These are phyloP conservation scores for Conchocele bisecta DNA, from an alignment of 2,888 invertebrate genomes.

Conservation along the genomic window DNA sequence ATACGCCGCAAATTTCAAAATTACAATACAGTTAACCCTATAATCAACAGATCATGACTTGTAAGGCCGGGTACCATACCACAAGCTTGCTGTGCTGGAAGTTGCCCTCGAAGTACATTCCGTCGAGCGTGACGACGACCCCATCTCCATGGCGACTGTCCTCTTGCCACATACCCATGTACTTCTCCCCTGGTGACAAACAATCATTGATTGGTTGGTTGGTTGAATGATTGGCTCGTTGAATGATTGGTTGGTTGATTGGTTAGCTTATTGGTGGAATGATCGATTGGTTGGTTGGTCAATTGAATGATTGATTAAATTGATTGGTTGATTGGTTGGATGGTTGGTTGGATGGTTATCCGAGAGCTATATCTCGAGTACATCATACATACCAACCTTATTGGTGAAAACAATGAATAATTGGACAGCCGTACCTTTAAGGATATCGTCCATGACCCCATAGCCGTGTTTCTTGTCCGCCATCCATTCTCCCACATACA, in stretches of 20 bases:
- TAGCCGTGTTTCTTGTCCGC: constrained; percentile 91
- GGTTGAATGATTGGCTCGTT: background rate
- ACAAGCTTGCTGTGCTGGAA: constrained; percentile 91
- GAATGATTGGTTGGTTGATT: no score
- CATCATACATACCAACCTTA: background rate
- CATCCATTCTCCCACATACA: constrained; percentile 96
- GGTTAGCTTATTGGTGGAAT: no score
- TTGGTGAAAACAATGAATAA: background rate
- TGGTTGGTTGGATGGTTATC: no score
- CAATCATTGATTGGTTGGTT: background rate
- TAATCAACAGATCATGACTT: no score
- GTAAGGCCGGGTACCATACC: constrained; percentile 85
- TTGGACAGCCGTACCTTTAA: constrained; percentile 85
- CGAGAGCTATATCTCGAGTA: background rate
- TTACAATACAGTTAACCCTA: no score
- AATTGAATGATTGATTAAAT: no score
- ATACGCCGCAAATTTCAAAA: no score
- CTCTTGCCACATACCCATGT: constrained; percentile 94
- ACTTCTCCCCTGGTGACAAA: constrained; percentile 88
- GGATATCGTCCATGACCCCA: constrained; percentile 93
- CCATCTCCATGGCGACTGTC: constrained; percentile 93
- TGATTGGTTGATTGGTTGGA: no score
- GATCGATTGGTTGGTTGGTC: background rate
- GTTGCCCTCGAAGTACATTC: constrained; percentile 94
- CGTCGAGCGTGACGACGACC: constrained; percentile 93